Base-by-base conservation (phyloP, 2,797 vertebrate species). In the Chelmon rostratus region DNA sequence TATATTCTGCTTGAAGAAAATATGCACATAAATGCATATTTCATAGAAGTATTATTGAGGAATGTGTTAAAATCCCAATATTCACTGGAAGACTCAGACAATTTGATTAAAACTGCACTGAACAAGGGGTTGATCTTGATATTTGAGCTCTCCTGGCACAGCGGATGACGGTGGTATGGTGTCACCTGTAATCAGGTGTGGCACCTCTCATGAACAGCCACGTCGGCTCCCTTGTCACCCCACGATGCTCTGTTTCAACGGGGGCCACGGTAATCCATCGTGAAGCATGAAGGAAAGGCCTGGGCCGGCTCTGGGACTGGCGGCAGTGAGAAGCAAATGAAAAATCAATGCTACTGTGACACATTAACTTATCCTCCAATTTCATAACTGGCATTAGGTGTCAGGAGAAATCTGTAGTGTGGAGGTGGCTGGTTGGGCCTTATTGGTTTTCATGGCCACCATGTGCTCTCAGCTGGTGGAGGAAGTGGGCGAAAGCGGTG, bases 361-460 rank as follows among this genome's bases (percentile, higher is more conserved):
- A 94, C 92, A 94, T 94, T 94, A 94, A 94, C 94, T 93, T 94
- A 94, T 94, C 91, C 92, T 91, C 90, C 91, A 91, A 91, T 94
- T 94, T 94, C 91, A 94, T 93, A 94, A 93, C 92, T 93, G 94
- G 88, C 93, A 92, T 92, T 90, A 65, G 89, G 88, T 93, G 93
- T 94, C 92, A 93, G 89, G 88, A 90, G 78, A 84, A 92, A 93
- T 93, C 90, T 91, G 91, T 80, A 61, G 78, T 38, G 74, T 76
- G 78, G 88, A 86, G 89, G 89, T 52, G 86, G 81, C 79, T 78
- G 72, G 82, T 62, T 61, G 84, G 78, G 70, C 79, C 86, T 88
- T 91, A 86, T 87, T 87, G 90, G 76, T 73, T 88, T 85, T 89
- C 89, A 87, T 72, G 83, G 89, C 64, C 79, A 67, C 50, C 37